phyloP scores from a whole-genome alignment of 2,113 vertebrate genomes.

The Dicaeum eximium region DNA sequence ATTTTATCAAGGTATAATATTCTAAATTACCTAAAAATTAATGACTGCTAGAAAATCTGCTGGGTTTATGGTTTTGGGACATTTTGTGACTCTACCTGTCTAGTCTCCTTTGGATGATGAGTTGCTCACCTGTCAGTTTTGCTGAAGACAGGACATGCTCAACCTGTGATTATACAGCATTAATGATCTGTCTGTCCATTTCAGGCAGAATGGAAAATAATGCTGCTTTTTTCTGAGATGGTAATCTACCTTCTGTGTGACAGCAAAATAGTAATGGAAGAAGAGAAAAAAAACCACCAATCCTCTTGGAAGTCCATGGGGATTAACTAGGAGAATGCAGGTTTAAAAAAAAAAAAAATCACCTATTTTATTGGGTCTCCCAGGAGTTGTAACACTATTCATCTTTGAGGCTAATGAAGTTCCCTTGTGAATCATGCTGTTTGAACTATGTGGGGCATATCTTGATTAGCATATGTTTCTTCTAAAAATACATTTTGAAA shows the following conservation, averaged over 20 bases:
- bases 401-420: neutral
- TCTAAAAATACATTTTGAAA: conserved; percentile 55
- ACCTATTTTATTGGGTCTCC: neutral
- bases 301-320: neutral
- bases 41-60: neutral
- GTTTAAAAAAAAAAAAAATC: neutral
- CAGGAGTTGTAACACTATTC: neutral
- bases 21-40: neutral
- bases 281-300: neutral
- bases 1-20: neutral
- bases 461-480: conserved; percentile 58
- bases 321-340: neutral
- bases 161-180: neutral
- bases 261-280: neutral
- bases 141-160: neutral
- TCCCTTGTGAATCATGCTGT: conserved; percentile 50
- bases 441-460: conserved; percentile 25
- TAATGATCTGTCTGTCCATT: neutral
- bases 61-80: neutral
- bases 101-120: neutral
- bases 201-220: neutral
- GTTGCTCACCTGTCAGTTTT: neutral
- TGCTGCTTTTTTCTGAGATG: neutral
- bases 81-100: neutral
- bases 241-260: neutral